Evolutionary conservation across 2,113 vertebrate genomes (phyloP).

Genomic region (Hyperopisus bebe): DNA sequence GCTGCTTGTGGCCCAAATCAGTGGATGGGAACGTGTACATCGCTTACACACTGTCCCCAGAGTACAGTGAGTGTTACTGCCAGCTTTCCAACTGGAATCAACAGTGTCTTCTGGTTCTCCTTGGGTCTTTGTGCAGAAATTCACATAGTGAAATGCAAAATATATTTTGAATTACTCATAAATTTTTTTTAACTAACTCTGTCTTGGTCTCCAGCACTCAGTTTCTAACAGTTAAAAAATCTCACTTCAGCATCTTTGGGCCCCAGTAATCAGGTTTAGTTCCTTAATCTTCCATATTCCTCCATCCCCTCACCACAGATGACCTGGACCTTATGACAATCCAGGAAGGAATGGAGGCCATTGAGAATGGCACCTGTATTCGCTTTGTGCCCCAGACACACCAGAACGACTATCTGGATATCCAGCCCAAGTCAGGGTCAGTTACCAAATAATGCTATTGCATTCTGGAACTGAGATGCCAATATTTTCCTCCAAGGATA

Average conservation of each 20-base stretch:
- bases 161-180: background rate
- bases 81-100: background rate
- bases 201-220: background rate
- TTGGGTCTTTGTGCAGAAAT: background rate
- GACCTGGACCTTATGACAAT: conserved; percentile 49
- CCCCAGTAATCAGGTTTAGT: background rate
- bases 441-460: conserved; percentile 13
- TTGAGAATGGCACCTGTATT: conserved; percentile 70
- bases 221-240: background rate
- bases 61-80: conserved; percentile 46
- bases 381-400: conserved; percentile 68
- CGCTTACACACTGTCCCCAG: conserved; percentile 46
- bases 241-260: background rate
- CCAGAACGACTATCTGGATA: conserved; percentile 69
- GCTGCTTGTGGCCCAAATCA: conserved; percentile 59
- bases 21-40: conserved; percentile 59
- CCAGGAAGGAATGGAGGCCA: conserved; percentile 60
- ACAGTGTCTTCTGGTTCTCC: background rate
- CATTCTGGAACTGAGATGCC: background rate
- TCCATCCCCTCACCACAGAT: conserved; percentile 34
- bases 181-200: background rate
- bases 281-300: background rate
- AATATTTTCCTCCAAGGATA: background rate
- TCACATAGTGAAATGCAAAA: background rate
- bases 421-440: conserved; percentile 71